phyloP scores from a whole-genome alignment of 2,888 invertebrate species.

The Drosophila prolongata region DNA sequence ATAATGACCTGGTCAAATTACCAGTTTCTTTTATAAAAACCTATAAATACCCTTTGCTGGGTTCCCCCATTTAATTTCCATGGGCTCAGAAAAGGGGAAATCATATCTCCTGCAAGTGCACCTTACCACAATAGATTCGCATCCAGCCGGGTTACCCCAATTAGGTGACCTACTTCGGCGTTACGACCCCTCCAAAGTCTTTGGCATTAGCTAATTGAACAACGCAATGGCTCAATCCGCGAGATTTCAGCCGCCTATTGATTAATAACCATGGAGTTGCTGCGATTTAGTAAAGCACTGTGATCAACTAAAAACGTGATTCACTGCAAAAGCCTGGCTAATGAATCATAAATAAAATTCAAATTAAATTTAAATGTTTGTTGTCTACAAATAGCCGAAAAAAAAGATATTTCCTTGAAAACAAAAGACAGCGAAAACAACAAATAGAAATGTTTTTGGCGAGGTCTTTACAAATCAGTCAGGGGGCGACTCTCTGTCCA shows the following conservation, averaged over 20 bases:
- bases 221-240: conserved; percentile 6
- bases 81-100: neutral
- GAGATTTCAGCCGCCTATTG: conserved; percentile 13
- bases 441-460: conserved; percentile 37
- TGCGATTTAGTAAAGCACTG: conserved; percentile 3
- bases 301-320: conserved; percentile 12
- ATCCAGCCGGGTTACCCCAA: conserved; percentile 26
- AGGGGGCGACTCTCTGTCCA: conserved; percentile 34
- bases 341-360: conserved; percentile 21
- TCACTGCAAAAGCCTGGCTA: conserved; percentile 28
- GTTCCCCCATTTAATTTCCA: neutral
- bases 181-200: neutral
- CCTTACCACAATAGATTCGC: neutral
- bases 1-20: too few relatives aligned
- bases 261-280: conserved; percentile 14
- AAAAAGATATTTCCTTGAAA: conserved; percentile 25
- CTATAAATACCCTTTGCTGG: neutral
- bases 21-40: too few relatives aligned
- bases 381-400: conserved; percentile 4
- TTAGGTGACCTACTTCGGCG: conserved; percentile 36
- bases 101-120: conserved; percentile 4
- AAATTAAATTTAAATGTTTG: conserved; percentile 20
- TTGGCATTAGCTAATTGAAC: conserved; percentile 30
- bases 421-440: conserved; percentile 16
- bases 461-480: conserved; percentile 34